Conservation (phyloP, 2,113 vertebrate genomes). For the Alethe castanea region DNA sequence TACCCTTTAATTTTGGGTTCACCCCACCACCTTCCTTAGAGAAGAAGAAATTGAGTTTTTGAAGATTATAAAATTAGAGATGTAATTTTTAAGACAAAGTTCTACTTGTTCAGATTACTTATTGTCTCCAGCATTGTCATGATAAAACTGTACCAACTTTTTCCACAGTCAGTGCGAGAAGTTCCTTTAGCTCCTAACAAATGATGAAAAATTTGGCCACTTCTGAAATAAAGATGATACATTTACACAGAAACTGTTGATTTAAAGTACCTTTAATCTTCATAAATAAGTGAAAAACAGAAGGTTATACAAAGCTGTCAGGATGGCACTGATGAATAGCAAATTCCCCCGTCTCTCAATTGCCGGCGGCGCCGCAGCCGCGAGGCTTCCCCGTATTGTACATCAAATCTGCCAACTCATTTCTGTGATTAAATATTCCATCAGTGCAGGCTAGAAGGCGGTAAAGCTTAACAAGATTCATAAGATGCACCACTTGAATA, state of each 20-base stretch:
- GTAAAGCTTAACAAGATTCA: constrained; percentile 84
- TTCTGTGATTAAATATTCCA: constrained; percentile 88
- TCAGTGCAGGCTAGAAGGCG: constrained; percentile 73
- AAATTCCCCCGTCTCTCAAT: constrained; percentile 70
- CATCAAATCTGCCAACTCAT: constrained; percentile 82
- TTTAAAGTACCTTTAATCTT: constrained; percentile 80
- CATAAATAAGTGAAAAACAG: constrained; percentile 77
- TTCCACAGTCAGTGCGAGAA: not conserved
- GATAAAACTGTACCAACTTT: not conserved
- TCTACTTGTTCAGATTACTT: not conserved
- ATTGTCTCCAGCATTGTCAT: not conserved
- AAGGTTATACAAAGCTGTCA: constrained; percentile 79
- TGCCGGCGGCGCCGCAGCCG: constrained; percentile 67
- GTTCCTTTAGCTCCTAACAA: constrained; percentile 31
- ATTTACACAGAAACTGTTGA: constrained; percentile 72
- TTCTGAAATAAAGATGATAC: constrained; percentile 71
- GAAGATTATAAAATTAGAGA: not conserved
- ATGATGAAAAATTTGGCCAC: constrained; percentile 66
- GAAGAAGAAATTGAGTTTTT: not conserved
- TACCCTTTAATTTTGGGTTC: not conserved
- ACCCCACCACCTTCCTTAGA: not conserved
- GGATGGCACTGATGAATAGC: constrained; percentile 73
- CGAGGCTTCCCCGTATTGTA: constrained; percentile 70
- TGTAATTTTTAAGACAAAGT: not conserved
- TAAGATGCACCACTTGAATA: constrained; percentile 78